A percentile compares a stretch with the other conserved stretches of the same genome.
phyloP scores from a whole-genome alignment of 1,140 invertebrate genomes.

The Nasonia vitripennis region DNA sequence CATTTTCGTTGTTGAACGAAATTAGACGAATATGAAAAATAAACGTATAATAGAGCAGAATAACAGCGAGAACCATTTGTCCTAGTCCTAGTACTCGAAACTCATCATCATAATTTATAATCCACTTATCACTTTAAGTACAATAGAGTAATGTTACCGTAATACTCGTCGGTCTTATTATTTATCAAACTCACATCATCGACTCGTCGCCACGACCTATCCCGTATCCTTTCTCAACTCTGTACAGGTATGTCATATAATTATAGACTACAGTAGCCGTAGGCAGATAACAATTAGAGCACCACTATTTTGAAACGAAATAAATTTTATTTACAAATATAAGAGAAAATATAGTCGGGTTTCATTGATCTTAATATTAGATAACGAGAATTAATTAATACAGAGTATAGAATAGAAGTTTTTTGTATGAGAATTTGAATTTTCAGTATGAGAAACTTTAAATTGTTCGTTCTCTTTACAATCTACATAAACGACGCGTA shows the following conservation, averaged over 20 bases:
- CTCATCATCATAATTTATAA: conserved; percentile 5
- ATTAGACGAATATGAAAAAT: not conserved
- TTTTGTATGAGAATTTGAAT: too few species aligned
- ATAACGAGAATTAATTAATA: conserved; percentile 29
- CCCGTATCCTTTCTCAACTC: not conserved
- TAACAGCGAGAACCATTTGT: not conserved
- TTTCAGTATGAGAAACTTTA: not conserved
- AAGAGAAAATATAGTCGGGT: conserved; percentile 15
- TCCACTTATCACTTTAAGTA: not conserved
- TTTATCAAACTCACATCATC: not conserved
- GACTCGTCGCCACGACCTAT: not conserved
- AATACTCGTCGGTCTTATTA: not conserved
- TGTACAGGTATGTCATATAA: not conserved
- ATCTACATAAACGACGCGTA: not conserved
- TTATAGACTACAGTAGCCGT: not conserved
- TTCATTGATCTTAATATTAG: conserved; percentile 32
- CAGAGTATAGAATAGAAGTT: not conserved
- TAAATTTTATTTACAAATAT: conserved; percentile 52
- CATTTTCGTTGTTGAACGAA: not conserved
- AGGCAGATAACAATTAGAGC: not conserved
- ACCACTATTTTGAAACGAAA: conserved; percentile 11
- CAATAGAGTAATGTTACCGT: not conserved
- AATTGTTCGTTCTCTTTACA: not conserved
- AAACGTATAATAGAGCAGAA: not conserved
- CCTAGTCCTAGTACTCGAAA: not conserved